Evolutionary conservation across 2,888 invertebrate species (phyloP).

Genomic region (Odontocolon sp.): DNA sequence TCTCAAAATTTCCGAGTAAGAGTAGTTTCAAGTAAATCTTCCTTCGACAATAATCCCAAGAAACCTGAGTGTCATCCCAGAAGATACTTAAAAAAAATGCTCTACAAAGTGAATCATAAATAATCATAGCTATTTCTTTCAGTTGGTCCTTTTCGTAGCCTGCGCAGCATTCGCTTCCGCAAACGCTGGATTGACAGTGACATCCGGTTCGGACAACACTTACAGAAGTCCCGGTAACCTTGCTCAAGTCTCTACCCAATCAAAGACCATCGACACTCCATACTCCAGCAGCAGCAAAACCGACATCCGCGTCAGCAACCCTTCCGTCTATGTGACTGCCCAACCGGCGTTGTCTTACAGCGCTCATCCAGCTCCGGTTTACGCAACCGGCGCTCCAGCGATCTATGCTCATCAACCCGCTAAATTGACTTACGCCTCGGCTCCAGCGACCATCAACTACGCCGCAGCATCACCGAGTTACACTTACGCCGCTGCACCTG

Average conservation of each 20-base stretch:
- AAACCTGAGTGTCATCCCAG: no score
- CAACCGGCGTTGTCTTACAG: constrained; percentile 47
- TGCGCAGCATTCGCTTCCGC: constrained; percentile 77
- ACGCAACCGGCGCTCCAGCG: constrained; percentile 46
- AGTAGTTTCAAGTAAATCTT: no score
- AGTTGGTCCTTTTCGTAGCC: constrained; percentile 81
- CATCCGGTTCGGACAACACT: constrained; percentile 79
- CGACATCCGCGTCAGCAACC: constrained; percentile 87
- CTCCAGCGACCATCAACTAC: constrained; percentile 23
- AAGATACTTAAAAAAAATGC: not conserved
- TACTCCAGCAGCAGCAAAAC: constrained; percentile 88
- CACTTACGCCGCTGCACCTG: constrained; percentile 44
- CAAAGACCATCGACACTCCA: constrained; percentile 87
- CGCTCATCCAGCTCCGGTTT: constrained; percentile 32
- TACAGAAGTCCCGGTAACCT: constrained; percentile 84
- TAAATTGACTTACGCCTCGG: constrained; percentile 42
- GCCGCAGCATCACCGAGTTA: constrained; percentile 32
- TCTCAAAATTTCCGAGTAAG: no score
- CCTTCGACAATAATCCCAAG: no score
- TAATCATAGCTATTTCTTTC: not conserved
- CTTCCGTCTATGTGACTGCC: constrained; percentile 55
- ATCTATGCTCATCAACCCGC: constrained; percentile 44
- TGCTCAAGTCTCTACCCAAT: constrained; percentile 85
- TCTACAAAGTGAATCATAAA: not conserved
- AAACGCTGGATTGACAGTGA: constrained; percentile 79